These are phyloP conservation scores for Archocentrus centrarchus DNA, from an alignment of 2,113 vertebrate species.

Conservation along the genomic window DNA sequence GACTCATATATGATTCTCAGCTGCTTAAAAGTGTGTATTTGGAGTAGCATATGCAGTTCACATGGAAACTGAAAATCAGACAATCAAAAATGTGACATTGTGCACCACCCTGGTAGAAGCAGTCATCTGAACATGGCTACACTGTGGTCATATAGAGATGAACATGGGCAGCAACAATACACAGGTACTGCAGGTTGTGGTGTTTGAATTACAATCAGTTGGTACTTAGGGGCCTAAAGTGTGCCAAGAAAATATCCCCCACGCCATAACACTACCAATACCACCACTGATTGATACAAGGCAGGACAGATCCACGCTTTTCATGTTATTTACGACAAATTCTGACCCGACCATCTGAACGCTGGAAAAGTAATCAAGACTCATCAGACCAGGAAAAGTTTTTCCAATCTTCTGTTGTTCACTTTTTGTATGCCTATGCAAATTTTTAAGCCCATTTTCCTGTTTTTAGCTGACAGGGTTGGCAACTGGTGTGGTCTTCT, in stretches of 20 bases:
- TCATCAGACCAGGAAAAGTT: neutral
- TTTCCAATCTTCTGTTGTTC: neutral
- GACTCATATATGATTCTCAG: neutral
- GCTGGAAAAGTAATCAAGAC: neutral
- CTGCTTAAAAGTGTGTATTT: neutral
- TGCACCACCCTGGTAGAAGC: too few relatives aligned
- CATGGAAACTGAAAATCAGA: neutral
- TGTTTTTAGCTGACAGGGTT: neutral
- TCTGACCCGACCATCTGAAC: neutral
- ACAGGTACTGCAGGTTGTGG: too few relatives aligned
- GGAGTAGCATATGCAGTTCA: neutral
- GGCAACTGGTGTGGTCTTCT: neutral
- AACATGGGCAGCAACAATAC: too few relatives aligned
- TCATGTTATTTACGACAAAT: neutral
- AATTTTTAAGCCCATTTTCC: accelerated
- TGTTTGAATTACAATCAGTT: too few relatives aligned
- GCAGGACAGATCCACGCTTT: neutral
- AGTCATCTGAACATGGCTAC: too few relatives aligned
- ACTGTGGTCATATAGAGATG: too few relatives aligned
- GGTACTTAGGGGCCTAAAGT: too few relatives aligned
- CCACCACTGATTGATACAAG: neutral
- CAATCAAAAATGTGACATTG: too few relatives aligned
- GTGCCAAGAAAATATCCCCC: neutral
- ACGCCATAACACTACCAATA: neutral
- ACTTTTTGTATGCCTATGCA: neutral